Evolutionary conservation across 2,113 vertebrate species (phyloP), one percentile per base, ranked within the genome.

Genomic region (Caretta caretta): DNA sequence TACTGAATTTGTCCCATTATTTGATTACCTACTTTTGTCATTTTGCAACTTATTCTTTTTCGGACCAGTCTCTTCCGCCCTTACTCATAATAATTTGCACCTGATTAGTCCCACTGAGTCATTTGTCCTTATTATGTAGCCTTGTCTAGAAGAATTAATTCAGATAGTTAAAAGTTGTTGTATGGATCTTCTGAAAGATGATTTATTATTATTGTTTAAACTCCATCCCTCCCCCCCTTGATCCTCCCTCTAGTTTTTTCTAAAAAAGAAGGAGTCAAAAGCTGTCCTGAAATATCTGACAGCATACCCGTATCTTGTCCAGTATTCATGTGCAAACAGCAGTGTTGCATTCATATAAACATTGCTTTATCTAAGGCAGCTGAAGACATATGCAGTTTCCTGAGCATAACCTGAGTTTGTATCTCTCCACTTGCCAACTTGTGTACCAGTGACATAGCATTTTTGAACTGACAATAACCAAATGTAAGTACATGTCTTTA

Each of bases 341-440:
- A 83, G 80, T 29, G 38, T 80, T 93, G 31, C 59, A 56, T 24
- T 96, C 83, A 90, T 35, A 76, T 92, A 96, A 97, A 97, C 90
- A 93, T 1, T 62, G 1, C 19, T 80, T 96, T 96, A 93, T 96
- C 97, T 94, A 51, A 51, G 86, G 14, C 78, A 89, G 69, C 82
- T 93, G 93, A 95, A 90, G 88, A 93, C 57, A 76, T 89, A 59
- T 93, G 93, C 51, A 93, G 49, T 91, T 95, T 96, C 96, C 96
- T 96, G 90, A 90, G 69, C 93, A 90, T 76, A 95, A 96, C 94
- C 96, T 96, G 90, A 93, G 42, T 83, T 94, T 84, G 69, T 81
- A 90, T 93, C 80, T 10, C 14, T 79, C 90, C 80, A 78, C 14
- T 96, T 72, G 82, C 20, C 17, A 80, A 57, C 59, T 57, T 72